Evolutionary conservation across 1,140 invertebrate genomes (phyloP).

Genomic region (Meloidogyne chitwoodi): DNA sequence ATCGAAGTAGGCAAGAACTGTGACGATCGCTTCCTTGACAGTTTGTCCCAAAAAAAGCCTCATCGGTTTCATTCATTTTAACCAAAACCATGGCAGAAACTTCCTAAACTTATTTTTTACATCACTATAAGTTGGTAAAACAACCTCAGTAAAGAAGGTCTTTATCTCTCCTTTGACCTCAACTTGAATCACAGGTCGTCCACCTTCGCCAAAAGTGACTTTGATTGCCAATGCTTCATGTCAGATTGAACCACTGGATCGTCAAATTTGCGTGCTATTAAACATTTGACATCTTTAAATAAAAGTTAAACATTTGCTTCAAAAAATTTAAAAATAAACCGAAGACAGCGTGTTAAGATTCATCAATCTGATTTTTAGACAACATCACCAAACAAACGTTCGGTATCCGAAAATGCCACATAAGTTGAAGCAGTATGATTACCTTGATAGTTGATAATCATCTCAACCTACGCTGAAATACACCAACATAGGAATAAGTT

Average conservation of each 20-base stretch:
- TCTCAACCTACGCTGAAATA: slow-evolving; percentile 58
- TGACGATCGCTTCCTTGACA: slow-evolving; percentile 64
- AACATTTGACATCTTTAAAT: slow-evolving; percentile 73
- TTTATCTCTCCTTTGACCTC: slow-evolving; percentile 65
- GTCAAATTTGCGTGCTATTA: slow-evolving; percentile 87
- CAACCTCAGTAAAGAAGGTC: slow-evolving; percentile 64
- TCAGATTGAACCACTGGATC: slow-evolving; percentile 71
- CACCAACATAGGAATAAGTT: slow-evolving; percentile 66
- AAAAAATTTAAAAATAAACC: slow-evolving; percentile 57
- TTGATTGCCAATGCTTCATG: slow-evolving; percentile 68
- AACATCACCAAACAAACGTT: slow-evolving; percentile 91
- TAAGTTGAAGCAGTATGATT: slow-evolving; percentile 94
- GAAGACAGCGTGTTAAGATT: slow-evolving; percentile 60
- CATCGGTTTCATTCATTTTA: slow-evolving; percentile 66
- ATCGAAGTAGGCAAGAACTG: slow-evolving; percentile 67
- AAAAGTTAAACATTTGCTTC: slow-evolving; percentile 39
- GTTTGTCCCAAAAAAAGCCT: slow-evolving; percentile 58
- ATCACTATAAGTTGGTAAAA: slow-evolving; percentile 61
- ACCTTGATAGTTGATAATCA: slow-evolving; percentile 15
- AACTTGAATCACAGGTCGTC: slow-evolving; percentile 62
- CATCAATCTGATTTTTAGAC: slow-evolving; percentile 76
- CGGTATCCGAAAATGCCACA: slow-evolving; percentile 92
- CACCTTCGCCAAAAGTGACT: slow-evolving; percentile 40
- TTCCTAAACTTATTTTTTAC: slow-evolving; percentile 75
- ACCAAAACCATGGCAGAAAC: slow-evolving; percentile 61